Base-by-base conservation (phyloP, 1,140 invertebrate species). In the Lasaia peninsularis region DNA sequence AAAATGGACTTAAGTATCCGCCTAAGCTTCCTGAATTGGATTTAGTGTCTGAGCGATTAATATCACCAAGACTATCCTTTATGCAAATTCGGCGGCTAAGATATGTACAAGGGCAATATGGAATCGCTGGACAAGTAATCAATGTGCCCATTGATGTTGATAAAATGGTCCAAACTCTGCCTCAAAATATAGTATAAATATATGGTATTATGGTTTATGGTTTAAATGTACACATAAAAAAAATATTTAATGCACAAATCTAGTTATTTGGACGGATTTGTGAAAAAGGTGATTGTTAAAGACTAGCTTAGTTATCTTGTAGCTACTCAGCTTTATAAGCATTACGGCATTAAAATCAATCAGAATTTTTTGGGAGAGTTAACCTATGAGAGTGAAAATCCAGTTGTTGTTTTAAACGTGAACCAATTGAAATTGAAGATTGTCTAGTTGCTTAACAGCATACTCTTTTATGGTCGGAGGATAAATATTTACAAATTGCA, bases 51-150 rank as follows among this genome's bases (percentile, higher is more conserved):
- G 24, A 28, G 24, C 24, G 24, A 63, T 61, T 83, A 10, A 66
- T 83, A 37, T 78, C 73, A 20, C 79, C 75, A 10, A 35, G 72
- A 55, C 35, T 82, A 33, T 69, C 75, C n/a, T 83, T 83, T 55
- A 80, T 80, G 70, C 72, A 82, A 69, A 71, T 81, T 16, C 55
- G 72, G 52, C 52, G 74, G 24, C 57, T 81, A 6, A 11, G 72
- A 14, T 65, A 80, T 56, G 58, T 70, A 49, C 2, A 75, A 34
- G 65, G 24, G 24, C 24, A 28, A 28, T 68, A 57, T 44, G 72
- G 65, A 20, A 75, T 73, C 32, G 57, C 56, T 54, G 73, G 75
- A 10, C 73, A 73, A 55, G 53, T 70, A 24, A 74, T 78, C 8
- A 75, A 78, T 68, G 67, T 78, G 11, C 73, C 69, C 14, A 33